Conservation (phyloP, 2,888 invertebrate genomes). For the Hypsopygia costalis region DNA sequence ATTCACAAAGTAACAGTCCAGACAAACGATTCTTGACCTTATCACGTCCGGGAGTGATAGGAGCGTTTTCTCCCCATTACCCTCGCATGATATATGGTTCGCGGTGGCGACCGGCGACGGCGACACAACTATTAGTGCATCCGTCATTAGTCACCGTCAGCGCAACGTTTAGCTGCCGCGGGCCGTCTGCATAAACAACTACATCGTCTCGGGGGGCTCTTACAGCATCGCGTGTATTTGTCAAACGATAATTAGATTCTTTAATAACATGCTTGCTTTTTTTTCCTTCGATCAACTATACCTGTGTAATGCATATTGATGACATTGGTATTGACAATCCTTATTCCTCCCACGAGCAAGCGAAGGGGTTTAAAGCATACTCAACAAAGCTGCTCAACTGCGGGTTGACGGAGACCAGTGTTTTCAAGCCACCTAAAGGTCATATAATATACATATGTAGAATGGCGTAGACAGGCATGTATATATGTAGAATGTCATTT, state of each 20-base stretch:
- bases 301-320: no score
- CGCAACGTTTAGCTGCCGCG: conserved; percentile 54
- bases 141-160: conserved; percentile 78
- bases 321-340: no score
- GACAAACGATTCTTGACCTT: conserved; percentile 66
- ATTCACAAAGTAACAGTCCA: conserved; percentile 34
- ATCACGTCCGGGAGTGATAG: conserved; percentile 68
- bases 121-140: conserved; percentile 80
- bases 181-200: conserved; percentile 56
- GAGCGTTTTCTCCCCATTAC: conserved; percentile 67
- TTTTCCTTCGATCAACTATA: no score
- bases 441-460: no score
- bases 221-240: not conserved
- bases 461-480: no score
- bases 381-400: no score
- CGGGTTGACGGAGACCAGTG: no score
- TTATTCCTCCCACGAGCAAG: no score
- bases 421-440: no score
- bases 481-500: no score
- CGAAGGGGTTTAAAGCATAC: no score
- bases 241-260: not conserved
- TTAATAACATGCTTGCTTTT: no score
- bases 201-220: conserved; percentile 31
- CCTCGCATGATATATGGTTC: conserved; percentile 70
- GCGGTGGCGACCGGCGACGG: conserved; percentile 48